A percentile compares a stretch with the other conserved stretches of the same genome.
Evolutionary conservation across 2,888 invertebrate genomes (phyloP).

Genomic region (Hyles lineata): DNA sequence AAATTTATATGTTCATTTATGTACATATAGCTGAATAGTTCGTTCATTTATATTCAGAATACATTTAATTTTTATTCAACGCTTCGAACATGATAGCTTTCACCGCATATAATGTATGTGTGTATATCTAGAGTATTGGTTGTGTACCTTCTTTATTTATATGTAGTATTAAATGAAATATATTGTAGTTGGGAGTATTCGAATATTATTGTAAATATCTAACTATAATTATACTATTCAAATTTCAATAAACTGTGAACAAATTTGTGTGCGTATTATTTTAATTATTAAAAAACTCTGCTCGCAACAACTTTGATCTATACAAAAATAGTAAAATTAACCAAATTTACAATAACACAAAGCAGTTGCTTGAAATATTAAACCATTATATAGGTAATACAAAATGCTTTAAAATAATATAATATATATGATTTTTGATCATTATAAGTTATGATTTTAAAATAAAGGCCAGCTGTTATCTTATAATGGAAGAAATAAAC

Average conservation of each 20-base stretch:
- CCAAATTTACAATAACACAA: too few species aligned
- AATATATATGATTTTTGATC: too few species aligned
- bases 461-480: too few species aligned
- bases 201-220: conserved; percentile 73
- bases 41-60: conserved; percentile 28
- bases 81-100: conserved; percentile 12
- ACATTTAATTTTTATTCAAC: conserved; percentile 35
- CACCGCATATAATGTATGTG: conserved; percentile 32
- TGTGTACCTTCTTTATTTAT: conserved; percentile 70
- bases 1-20: conserved; percentile 41
- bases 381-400: too few species aligned
- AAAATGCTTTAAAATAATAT: too few species aligned
- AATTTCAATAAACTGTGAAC: conserved; percentile 70
- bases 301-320: too few species aligned
- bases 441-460: too few species aligned
- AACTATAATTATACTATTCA: conserved; percentile 73
- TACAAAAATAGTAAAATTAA: too few species aligned
- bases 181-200: conserved; percentile 65
- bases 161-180: conserved; percentile 56
- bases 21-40: conserved; percentile 38
- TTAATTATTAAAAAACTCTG: conserved; percentile 9
- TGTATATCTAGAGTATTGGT: conserved; percentile 50
- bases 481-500: too few species aligned
- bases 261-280: conserved; percentile 43
- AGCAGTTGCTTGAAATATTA: too few species aligned